Evolutionary conservation across 2,113 vertebrate species (phyloP), one percentile per base, ranked within the genome.

Genomic region (Apistogramma diplotaenia): DNA sequence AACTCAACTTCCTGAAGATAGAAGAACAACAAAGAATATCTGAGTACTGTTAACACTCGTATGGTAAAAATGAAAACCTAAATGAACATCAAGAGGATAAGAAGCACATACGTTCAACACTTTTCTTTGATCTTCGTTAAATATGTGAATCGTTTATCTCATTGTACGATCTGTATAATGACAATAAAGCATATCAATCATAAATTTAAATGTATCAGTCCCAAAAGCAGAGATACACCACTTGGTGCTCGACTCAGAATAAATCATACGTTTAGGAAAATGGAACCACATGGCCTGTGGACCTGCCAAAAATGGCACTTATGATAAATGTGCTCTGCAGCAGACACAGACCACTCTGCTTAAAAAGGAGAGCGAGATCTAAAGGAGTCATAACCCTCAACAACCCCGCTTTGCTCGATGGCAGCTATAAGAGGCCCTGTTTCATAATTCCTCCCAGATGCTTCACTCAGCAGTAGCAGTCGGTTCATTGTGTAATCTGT

Each of bases 381-480:
- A 21, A 74, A 74, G 72, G 57, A 56, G 40, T 74, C 6, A 0
- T 46, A 13, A 23, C 65, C 10, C 65, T 31, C 25, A 51, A 70
- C 43, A 70, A n/a, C 65, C 73, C 78, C 76, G 77, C 85, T 81
- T 31, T 51, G 8, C 58, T 71, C 58, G 55, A 54, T 73, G 78
- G 46, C 73, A 74, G 85, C 74, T 49, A 59, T n/a, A 71, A 51
- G 61, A 78, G 53, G 73, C 77, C 65, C 78, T 40, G 60, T 54
- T 25, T 18, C 6, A 18, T 83, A 85, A 91, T 84, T 37, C 16
- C 18, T 77, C 62, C 83, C 91, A 93, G 87, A 89, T 91, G 87
- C 65, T 75, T 51, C 78, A 12, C 71, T 73, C 43, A 65, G 86
- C 90, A 84, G 91, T 90, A 92, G 90, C 87, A 37, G 74, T 19